Percentiles rank a stretch among this genome's conserved stretches.
Evolutionary conservation across 2,113 vertebrate species (phyloP).

Genomic region (Menura novaehollandiae): DNA sequence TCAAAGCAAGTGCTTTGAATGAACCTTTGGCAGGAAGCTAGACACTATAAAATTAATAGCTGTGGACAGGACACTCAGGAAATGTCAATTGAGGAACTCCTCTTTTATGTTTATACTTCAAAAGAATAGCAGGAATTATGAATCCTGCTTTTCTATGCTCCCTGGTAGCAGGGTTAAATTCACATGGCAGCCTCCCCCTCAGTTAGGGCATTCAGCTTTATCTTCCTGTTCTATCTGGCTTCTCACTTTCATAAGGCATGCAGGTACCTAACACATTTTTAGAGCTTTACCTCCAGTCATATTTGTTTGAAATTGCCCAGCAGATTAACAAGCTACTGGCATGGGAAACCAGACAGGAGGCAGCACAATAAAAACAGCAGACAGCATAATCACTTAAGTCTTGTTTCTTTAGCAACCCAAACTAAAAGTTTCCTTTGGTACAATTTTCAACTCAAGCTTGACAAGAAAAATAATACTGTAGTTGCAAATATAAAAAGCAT

Average conservation of each 20-base stretch:
- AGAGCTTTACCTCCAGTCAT: not conserved
- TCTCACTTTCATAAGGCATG: not conserved
- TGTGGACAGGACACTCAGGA: not conserved
- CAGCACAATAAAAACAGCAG: not conserved
- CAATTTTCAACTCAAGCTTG: not conserved
- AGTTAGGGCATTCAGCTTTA: not conserved
- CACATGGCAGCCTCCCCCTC: not conserved
- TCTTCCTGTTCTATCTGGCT: not conserved
- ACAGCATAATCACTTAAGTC: not conserved
- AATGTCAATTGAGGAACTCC: not conserved
- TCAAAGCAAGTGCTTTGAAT: not conserved
- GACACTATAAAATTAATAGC: not conserved
- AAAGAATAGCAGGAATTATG: not conserved
- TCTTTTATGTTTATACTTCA: not conserved
- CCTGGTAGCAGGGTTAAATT: not conserved
- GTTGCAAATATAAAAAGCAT: not conserved
- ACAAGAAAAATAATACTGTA: not conserved
- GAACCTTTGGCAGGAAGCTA: not conserved
- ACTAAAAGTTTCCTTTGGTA: not conserved
- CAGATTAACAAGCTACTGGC: not conserved
- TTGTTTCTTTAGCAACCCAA: not conserved
- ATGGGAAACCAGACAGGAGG: not conserved
- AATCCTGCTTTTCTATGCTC: not conserved
- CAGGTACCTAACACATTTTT: not conserved
- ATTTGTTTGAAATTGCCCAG: not conserved